These are phyloP conservation scores for Salminus brasiliensis DNA, from an alignment of 2,113 vertebrate genomes.

Conservation along the genomic window DNA sequence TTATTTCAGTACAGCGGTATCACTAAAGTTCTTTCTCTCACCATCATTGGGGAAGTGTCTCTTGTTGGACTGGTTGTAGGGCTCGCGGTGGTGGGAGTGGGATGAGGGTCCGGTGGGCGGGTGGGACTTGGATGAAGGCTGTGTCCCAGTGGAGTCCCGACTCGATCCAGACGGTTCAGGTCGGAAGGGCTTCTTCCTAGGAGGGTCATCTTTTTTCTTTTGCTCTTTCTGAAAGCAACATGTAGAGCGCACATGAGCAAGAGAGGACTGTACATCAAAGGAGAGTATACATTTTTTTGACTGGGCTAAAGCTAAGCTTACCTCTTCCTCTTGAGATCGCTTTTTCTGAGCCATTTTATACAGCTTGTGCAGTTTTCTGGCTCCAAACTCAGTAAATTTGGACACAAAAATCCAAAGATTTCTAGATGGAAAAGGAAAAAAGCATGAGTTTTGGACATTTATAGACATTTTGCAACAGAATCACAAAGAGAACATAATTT, in stretches of 20 bases:
- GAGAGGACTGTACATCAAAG: not conserved
- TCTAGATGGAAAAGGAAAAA: constrained; percentile 67
- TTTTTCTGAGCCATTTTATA: constrained; percentile 99
- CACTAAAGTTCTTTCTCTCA: constrained; percentile 56
- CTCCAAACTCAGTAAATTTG: constrained; percentile 98
- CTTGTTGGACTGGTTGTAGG: constrained; percentile 83
- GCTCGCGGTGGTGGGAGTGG: constrained; percentile 88
- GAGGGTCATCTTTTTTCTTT: constrained; percentile 88
- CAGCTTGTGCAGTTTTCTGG: constrained; percentile 94
- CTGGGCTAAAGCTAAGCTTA: constrained; percentile 56
- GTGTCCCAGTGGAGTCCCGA: constrained; percentile 85
- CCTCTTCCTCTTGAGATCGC: constrained; percentile 93
- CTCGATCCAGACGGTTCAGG: constrained; percentile 89
- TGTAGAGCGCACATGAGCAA: not conserved
- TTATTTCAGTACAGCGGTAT: not conserved
- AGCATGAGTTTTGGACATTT: not conserved
- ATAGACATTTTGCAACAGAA: too few species aligned
- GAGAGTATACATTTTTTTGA: not conserved
- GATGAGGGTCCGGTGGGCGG: constrained; percentile 69
- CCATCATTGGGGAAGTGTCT: constrained; percentile 89
- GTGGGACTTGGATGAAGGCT: constrained; percentile 81
- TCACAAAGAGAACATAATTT: too few species aligned
- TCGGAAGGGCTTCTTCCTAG: constrained; percentile 84
- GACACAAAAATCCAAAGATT: constrained; percentile 99
- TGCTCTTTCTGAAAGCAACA: constrained; percentile 80